Percentiles rank a stretch among this genome's conserved stretches.
These are phyloP conservation scores for Drosophila trichaetosa DNA, from an alignment of 2,888 invertebrate species.

Conservation along the genomic window DNA sequence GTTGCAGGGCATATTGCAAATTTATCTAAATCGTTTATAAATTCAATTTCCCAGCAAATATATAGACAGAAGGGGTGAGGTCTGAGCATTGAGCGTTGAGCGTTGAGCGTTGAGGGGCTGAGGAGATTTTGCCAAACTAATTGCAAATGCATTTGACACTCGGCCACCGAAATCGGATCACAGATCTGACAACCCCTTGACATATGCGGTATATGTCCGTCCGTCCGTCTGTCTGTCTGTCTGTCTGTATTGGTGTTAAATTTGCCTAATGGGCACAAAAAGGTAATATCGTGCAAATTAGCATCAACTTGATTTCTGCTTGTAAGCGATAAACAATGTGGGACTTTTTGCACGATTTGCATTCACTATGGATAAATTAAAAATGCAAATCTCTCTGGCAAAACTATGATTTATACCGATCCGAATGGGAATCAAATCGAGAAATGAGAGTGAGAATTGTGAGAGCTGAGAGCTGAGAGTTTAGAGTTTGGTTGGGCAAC, in stretches of 20 bases:
- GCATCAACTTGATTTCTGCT: slow-evolving; percentile 75
- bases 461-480: neutral
- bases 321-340: slow-evolving; percentile 73
- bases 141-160: slow-evolving; percentile 77
- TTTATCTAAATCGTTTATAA: slow-evolving; percentile 79
- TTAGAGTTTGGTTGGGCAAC: slow-evolving; percentile 36
- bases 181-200: slow-evolving; percentile 68
- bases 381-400: slow-evolving; percentile 38
- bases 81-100: too few species aligned
- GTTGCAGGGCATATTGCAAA: slow-evolving; percentile 53
- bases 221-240: neutral
- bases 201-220: slow-evolving; percentile 24
- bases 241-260: slow-evolving; percentile 32
- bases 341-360: slow-evolving; percentile 54
- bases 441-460: neutral
- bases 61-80: slow-evolving; percentile 23
- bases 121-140: slow-evolving; percentile 70
- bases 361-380: slow-evolving; percentile 47
- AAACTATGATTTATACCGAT: slow-evolving; percentile 8
- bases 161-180: slow-evolving; percentile 57
- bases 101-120: slow-evolving; percentile 13
- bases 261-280: slow-evolving; percentile 68
- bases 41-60: slow-evolving; percentile 59
- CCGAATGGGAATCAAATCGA: neutral
- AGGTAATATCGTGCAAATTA: slow-evolving; percentile 58